Base-by-base conservation (phyloP, 2,888 invertebrate genomes). In the Formica aserva region DNA sequence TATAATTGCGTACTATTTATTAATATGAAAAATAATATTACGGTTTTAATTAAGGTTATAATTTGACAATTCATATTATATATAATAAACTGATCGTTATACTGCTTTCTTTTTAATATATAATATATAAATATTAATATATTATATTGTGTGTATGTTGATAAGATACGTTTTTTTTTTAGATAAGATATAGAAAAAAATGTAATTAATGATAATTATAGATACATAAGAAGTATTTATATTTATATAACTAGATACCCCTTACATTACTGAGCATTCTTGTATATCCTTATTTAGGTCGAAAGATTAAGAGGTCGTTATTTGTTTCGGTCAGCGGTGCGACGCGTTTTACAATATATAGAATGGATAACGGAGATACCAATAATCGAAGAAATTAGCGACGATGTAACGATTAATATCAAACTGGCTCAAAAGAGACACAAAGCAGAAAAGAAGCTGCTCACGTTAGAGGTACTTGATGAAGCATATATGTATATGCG, bases 311-410 rank as follows among this genome's bases (percentile, higher is more conserved):
- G 84, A 45, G 93, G 93, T 38, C 89, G 86, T 81, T 89, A 91
- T 84, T 87, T 91, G 35, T 94, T 94, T 76, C 92, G 93, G 13
- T 88, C 93, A 4, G 81, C 85, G 0, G 88, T 92, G 1, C 90
- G 94, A 81, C 88, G 88, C 0, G 92, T 94, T 22, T 48, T 93
- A 4, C 90, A 92, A 82, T 93, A 92, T 67, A 90, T 88, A 35
- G 89, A 91, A 45, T 94, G 94, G 94, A 88, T 94, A 38, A 82
- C 48, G 1, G 90, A 88, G 8, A 90, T 91, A 22, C 26, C 85
- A 0, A 9, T 57, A 26, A 41, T 82, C 13, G 92, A 91, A 35
- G 91, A 91, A 72, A 88, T 89, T 9, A 89, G 84, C 1, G 91
- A 90, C 18, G 91, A 93, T 32, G 89, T 92, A 11, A 84, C 87